Evolutionary conservation across 2,113 vertebrate genomes (phyloP).

Genomic region (Oreochromis niloticus): DNA sequence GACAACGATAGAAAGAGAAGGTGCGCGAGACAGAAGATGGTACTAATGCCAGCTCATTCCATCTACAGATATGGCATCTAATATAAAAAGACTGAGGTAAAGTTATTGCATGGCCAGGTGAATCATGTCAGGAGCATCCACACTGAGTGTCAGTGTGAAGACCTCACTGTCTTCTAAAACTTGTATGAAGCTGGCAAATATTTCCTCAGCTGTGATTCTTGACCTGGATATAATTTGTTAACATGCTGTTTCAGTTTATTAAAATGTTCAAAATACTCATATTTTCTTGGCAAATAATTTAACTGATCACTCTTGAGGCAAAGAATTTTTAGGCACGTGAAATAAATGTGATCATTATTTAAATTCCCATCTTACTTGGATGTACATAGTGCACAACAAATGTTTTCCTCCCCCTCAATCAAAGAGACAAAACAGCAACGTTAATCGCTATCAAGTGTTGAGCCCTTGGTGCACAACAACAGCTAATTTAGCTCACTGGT

Average conservation of each 20-base stretch:
- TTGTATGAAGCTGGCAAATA: background rate
- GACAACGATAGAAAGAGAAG: conserved; percentile 7
- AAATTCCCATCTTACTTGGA: background rate
- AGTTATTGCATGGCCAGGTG: conserved; percentile 24
- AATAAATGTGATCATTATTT: background rate
- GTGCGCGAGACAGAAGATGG: background rate
- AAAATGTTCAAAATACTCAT: background rate
- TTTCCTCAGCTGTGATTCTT: background rate
- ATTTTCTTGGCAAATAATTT: background rate
- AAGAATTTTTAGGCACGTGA: background rate
- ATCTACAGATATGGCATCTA: conserved; percentile 26
- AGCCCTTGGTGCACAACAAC: conserved; percentile 25
- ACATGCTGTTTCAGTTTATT: background rate
- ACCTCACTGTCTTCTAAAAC: background rate
- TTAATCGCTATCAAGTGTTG: background rate
- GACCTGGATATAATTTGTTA: background rate
- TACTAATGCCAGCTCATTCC: background rate
- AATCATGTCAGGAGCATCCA: conserved; percentile 32
- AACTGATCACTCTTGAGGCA: background rate
- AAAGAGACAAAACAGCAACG: conserved; percentile 34
- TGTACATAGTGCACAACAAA: background rate
- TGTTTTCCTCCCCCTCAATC: conserved; percentile 13
- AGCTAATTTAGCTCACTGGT: conserved; percentile 23
- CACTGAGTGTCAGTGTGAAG: background rate
- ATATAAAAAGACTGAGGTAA: conserved; percentile 9